Percentiles rank a stretch among this genome's conserved stretches.
Conservation (phyloP, 2,888 invertebrate genomes). For the Apeira syringaria region DNA sequence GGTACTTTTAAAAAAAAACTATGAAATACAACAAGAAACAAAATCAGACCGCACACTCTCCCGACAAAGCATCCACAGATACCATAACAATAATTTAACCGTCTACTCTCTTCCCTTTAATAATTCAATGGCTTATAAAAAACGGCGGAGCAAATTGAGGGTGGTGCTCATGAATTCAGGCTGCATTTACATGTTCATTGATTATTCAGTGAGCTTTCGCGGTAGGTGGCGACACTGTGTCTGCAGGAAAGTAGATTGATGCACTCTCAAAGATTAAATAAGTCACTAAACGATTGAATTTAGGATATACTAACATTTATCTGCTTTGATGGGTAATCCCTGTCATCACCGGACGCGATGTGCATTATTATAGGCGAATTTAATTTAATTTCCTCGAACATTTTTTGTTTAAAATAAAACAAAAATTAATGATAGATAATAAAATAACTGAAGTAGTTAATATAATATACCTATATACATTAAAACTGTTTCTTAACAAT, state of each 20-base stretch:
- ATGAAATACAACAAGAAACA: constrained; percentile 24
- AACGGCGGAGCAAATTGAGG: constrained; percentile 57
- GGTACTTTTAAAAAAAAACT: too few species aligned
- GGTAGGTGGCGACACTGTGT: constrained; percentile 28
- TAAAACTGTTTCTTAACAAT: too few species aligned
- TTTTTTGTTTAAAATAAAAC: too few species aligned
- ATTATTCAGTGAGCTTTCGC: constrained; percentile 52
- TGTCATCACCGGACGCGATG: too few species aligned
- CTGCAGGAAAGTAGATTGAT: constrained; percentile 12
- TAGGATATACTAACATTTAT: too few species aligned
- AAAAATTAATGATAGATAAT: too few species aligned
- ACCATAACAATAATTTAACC: constrained; percentile 61
- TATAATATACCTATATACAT: too few species aligned
- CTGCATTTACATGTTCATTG: constrained; percentile 70
- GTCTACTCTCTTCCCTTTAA: constrained; percentile 27
- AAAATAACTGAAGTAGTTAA: too few species aligned
- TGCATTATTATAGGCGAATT: too few species aligned
- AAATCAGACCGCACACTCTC: constrained; percentile 44
- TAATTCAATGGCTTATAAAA: constrained; percentile 62
- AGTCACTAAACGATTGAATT: too few species aligned
- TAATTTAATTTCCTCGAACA: too few species aligned
- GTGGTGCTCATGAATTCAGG: constrained; percentile 50
- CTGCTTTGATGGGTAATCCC: too few species aligned
- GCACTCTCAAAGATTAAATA: neutral
- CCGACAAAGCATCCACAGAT: constrained; percentile 18